Percentiles rank a stretch among this genome's conserved stretches.
phyloP scores from a whole-genome alignment of 2,113 vertebrate genomes.

The Phrynosoma platyrhinos region DNA sequence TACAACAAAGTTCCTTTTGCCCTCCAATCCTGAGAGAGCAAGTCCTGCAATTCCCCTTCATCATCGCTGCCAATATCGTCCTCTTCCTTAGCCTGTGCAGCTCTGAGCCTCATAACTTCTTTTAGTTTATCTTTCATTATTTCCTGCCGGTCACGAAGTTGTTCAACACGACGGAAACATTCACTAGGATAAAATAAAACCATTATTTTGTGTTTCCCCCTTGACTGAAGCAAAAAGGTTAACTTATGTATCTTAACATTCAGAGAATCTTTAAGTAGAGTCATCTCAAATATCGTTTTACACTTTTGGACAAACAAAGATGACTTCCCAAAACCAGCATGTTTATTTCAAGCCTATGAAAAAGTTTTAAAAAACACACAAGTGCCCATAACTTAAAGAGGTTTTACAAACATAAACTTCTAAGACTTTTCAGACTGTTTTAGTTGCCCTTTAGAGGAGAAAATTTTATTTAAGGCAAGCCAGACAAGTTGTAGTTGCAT shows the following conservation, averaged over 20 bases:
- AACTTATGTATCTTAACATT: not conserved
- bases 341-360: not conserved
- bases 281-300: not conserved
- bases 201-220: not conserved
- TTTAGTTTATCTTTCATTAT: slow-evolving; percentile 80
- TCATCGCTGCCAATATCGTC: slow-evolving; percentile 82
- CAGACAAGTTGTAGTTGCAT: not conserved
- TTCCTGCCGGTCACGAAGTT: slow-evolving; percentile 88
- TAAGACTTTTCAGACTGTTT: not conserved
- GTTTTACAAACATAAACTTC: not conserved
- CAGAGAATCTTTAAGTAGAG: not conserved
- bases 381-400: not conserved
- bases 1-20: slow-evolving; percentile 93
- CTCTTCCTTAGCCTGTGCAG: slow-evolving; percentile 74
- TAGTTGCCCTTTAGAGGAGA: not conserved
- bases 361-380: too few relatives aligned
- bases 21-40: slow-evolving; percentile 92
- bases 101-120: slow-evolving; percentile 68
- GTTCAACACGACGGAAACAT: slow-evolving; percentile 91
- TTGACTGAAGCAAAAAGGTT: not conserved
- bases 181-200: slow-evolving; percentile 72
- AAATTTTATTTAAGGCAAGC: not conserved
- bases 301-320: not conserved
- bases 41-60: slow-evolving; percentile 87
- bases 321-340: not conserved